These are phyloP conservation scores for Timema podura DNA, from an alignment of 2,888 invertebrate species.

Conservation along the genomic window DNA sequence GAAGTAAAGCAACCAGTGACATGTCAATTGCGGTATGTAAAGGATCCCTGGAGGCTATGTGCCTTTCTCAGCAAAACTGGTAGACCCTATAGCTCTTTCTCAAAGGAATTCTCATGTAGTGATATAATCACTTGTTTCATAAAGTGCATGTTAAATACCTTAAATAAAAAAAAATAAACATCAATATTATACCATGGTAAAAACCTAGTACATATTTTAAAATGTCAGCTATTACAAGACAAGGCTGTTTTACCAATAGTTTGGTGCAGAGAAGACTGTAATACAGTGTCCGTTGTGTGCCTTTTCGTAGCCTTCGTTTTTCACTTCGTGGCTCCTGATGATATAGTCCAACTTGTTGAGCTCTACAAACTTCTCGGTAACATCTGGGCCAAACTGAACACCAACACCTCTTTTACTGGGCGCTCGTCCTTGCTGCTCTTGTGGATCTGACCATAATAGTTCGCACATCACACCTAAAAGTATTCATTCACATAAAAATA, in stretches of 20 bases:
- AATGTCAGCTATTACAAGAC: neutral
- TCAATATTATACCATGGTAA: neutral
- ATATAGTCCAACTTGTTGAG: constrained; percentile 88
- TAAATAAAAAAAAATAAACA: neutral
- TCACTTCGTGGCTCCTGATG: constrained; percentile 96
- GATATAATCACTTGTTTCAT: neutral
- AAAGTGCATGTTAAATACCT: neutral
- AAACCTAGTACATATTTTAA: too few relatives aligned
- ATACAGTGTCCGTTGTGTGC: constrained; percentile 95
- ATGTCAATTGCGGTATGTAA: too few relatives aligned
- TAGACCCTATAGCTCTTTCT: too few relatives aligned
- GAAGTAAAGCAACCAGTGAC: too few relatives aligned
- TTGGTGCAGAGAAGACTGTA: constrained; percentile 99
- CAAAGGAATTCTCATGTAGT: too few relatives aligned
- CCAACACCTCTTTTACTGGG: constrained; percentile 97
- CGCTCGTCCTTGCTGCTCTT: constrained; percentile 79
- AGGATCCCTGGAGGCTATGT: too few relatives aligned
- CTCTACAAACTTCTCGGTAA: constrained; percentile 80
- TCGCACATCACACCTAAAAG: constrained; percentile 96
- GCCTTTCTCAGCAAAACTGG: too few relatives aligned
- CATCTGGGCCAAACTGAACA: constrained; percentile 97
- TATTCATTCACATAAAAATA: too few relatives aligned
- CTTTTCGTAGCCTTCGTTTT: constrained; percentile 92
- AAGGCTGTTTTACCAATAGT: constrained; percentile 78
- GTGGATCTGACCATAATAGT: constrained; percentile 97